Percentiles rank a stretch among this genome's conserved stretches.
phyloP scores from a whole-genome alignment of 2,888 invertebrate species.

The Athripsodes cinereus region DNA sequence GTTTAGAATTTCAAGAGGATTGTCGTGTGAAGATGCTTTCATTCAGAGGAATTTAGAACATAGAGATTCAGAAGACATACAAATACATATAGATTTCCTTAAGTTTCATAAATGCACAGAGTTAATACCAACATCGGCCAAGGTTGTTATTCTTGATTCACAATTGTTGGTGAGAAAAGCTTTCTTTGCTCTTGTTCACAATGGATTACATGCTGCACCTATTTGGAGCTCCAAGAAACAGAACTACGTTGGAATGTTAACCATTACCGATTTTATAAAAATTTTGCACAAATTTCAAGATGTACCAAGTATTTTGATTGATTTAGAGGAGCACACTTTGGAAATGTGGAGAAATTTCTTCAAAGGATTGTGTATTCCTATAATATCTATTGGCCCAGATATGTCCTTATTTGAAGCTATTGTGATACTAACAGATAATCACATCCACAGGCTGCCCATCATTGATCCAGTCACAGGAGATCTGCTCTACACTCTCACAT shows the following conservation, averaged over 20 bases:
- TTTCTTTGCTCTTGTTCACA: slow-evolving; percentile 12
- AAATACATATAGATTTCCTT: slow-evolving; percentile 12
- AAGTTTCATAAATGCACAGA: slow-evolving; percentile 15
- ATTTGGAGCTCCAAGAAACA: slow-evolving; percentile 13
- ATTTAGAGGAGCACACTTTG: slow-evolving; percentile 16
- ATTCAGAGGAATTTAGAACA: slow-evolving; percentile 3
- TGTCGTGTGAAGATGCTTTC: slow-evolving; percentile 14
- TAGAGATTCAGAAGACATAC: background rate
- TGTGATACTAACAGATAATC: slow-evolving; percentile 10
- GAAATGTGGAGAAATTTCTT: slow-evolving; percentile 15
- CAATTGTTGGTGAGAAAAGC: slow-evolving; percentile 14
- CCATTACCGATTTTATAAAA: slow-evolving; percentile 19
- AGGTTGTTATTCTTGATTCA: slow-evolving; percentile 17
- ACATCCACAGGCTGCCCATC: slow-evolving; percentile 18
- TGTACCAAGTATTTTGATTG: slow-evolving; percentile 11
- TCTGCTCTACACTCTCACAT: slow-evolving; percentile 12
- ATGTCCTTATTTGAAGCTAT: slow-evolving; percentile 17
- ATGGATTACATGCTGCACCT: slow-evolving; percentile 15
- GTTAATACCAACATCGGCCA: slow-evolving; percentile 17
- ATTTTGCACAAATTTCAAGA: slow-evolving; percentile 12
- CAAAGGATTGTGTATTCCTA: slow-evolving; percentile 7
- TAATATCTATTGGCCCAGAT: slow-evolving; percentile 15
- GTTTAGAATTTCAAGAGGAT: slow-evolving; percentile 14
- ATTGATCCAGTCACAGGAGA: slow-evolving; percentile 13
- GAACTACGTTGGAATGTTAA: slow-evolving; percentile 14